Conservation (phyloP, 2,113 vertebrate species). For the Paratilapia polleni region DNA sequence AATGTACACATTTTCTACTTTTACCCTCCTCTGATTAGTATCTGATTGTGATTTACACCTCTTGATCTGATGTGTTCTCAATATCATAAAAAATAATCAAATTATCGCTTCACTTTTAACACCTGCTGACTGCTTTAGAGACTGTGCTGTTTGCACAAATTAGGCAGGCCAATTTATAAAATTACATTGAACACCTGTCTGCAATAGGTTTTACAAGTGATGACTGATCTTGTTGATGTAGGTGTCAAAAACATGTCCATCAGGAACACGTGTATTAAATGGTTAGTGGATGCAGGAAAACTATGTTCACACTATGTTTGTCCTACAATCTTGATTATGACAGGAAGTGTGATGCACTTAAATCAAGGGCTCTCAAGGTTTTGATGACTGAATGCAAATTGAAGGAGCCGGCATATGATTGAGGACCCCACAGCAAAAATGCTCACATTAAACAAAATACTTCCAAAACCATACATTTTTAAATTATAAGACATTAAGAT, state of each 20-base stretch:
- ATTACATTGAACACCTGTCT: not conserved
- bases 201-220: not conserved
- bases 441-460: too few species aligned
- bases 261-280: not conserved
- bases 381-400: too few species aligned
- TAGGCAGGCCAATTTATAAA: not conserved
- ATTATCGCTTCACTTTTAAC: not conserved
- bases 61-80: not conserved
- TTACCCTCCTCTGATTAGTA: not conserved
- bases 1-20: not conserved
- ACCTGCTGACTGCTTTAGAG: not conserved
- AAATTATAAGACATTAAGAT: too few species aligned
- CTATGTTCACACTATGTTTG: not conserved
- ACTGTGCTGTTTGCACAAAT: not conserved
- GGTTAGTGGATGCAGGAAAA: not conserved
- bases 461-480: too few species aligned
- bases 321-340: too few species aligned
- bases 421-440: too few species aligned
- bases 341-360: too few species aligned
- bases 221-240: not conserved
- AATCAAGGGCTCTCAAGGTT: too few species aligned
- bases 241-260: not conserved
- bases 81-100: not conserved
- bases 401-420: too few species aligned
- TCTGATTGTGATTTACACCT: not conserved